Percentiles rank a stretch among this genome's conserved stretches.
These are phyloP conservation scores for Trachops cirrhosus DNA, from an alignment of 2,797 vertebrate genomes.

Conservation along the genomic window DNA sequence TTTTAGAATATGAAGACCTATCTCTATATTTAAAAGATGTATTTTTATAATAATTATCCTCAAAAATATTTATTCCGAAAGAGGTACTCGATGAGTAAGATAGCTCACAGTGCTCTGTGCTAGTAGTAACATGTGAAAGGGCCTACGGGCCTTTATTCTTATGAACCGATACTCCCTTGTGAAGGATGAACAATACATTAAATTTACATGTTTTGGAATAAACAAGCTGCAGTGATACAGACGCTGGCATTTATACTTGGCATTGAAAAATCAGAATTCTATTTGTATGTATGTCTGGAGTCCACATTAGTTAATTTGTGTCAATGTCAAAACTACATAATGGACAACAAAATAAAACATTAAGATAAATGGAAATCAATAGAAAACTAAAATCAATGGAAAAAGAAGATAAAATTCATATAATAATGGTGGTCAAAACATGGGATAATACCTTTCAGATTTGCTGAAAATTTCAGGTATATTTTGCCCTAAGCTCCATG, in stretches of 20 bases:
- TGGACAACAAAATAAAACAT: background rate
- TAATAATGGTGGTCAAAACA: background rate
- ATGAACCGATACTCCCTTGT: background rate
- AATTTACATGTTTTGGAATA: background rate
- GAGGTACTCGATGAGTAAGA: background rate
- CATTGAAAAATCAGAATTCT: background rate
- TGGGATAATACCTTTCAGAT: background rate
- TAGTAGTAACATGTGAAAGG: background rate
- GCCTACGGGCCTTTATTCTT: background rate
- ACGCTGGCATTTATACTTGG: background rate
- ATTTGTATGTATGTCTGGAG: background rate
- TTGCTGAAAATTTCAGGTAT: background rate
- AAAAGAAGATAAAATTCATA: background rate
- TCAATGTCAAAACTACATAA: background rate
- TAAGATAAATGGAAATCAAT: background rate
- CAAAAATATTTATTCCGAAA: background rate
- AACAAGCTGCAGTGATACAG: background rate
- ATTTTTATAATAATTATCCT: background rate
- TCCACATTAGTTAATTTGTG: background rate
- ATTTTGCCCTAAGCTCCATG: background rate
- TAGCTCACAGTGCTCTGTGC: background rate
- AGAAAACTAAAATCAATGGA: background rate
- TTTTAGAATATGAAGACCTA: background rate
- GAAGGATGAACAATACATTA: background rate
- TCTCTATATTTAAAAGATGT: background rate